A percentile compares a stretch with the other conserved stretches of the same genome.
These are phyloP conservation scores for Clupea harengus DNA, from an alignment of 2,113 vertebrate genomes.

Conservation along the genomic window DNA sequence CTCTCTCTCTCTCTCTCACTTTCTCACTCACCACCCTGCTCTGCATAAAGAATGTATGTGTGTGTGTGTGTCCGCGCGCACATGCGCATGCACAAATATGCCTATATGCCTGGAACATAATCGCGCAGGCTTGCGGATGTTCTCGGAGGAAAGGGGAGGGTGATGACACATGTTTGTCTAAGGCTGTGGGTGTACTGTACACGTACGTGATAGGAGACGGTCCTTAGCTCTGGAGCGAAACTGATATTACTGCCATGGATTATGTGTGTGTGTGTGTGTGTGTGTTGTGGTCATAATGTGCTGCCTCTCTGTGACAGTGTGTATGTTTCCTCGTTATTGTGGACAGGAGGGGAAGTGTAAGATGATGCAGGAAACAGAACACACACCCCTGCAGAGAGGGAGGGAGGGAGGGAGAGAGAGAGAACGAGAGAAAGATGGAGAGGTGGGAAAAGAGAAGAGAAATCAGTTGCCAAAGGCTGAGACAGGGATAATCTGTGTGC, in stretches of 20 bases:
- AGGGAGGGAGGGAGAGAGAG: neutral
- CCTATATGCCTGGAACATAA: slow-evolving; percentile 1
- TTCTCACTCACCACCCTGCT: neutral
- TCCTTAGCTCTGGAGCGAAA: slow-evolving; percentile 57
- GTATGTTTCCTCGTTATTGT: slow-evolving; percentile 63
- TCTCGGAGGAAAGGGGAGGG: neutral
- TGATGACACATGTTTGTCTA: slow-evolving; percentile 10
- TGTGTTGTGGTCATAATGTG: slow-evolving; percentile 42
- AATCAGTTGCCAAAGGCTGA: neutral
- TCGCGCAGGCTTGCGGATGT: neutral
- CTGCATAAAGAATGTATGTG: neutral
- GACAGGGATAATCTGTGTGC: slow-evolving; percentile 36
- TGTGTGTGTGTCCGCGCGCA: neutral
- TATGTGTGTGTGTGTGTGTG: slow-evolving; percentile 26
- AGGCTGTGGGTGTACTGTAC: neutral
- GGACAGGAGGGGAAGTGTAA: slow-evolving; percentile 60
- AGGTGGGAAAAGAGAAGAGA: slow-evolving; percentile 17
- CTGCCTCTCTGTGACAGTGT: slow-evolving; percentile 41
- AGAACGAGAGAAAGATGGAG: slow-evolving; percentile 5
- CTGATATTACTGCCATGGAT: slow-evolving; percentile 54
- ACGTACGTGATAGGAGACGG: slow-evolving; percentile 6
- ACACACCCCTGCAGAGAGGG: slow-evolving; percentile 43
- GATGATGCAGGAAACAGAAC: slow-evolving; percentile 62
- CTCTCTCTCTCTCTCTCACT: neutral
- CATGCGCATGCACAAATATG: neutral